Evolutionary conservation across 1,140 invertebrate genomes (phyloP).

Genomic region (Papilio machaon): DNA sequence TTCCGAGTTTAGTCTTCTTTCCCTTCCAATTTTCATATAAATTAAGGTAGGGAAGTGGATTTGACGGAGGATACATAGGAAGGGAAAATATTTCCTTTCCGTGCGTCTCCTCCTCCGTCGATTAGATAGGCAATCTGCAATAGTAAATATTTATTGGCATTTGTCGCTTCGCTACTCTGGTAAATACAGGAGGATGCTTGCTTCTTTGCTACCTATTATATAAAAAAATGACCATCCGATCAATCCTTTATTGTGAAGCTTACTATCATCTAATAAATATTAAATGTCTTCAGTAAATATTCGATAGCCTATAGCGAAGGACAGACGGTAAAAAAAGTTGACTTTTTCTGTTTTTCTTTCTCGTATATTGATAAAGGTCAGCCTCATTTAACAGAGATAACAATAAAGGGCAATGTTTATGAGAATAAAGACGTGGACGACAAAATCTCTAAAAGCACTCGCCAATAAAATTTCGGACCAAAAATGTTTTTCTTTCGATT

Average conservation of each 20-base stretch:
- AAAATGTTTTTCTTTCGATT: constrained; percentile 10
- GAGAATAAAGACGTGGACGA: constrained; percentile 21
- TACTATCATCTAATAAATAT: background rate
- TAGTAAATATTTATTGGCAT: too few relatives aligned
- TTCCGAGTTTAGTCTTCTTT: too few relatives aligned
- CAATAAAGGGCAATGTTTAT: constrained; percentile 24
- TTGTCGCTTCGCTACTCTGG: too few relatives aligned
- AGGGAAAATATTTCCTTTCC: background rate
- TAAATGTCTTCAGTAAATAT: background rate
- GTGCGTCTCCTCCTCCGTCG: too few relatives aligned
- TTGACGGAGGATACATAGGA: too few relatives aligned
- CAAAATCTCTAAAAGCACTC: constrained; percentile 20
- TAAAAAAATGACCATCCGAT: too few relatives aligned
- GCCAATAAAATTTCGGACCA: background rate
- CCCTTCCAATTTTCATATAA: too few relatives aligned
- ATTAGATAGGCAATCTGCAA: too few relatives aligned
- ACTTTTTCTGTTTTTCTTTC: background rate
- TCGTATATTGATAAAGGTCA: background rate
- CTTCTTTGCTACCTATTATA: too few relatives aligned
- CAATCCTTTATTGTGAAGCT: background rate
- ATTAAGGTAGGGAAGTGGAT: too few relatives aligned
- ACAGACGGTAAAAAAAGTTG: background rate
- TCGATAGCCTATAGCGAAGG: background rate
- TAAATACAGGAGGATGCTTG: too few relatives aligned
- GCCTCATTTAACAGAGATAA: constrained; percentile 25